A percentile compares a stretch with the other conserved stretches of the same genome.
These are phyloP conservation scores for Rhamphomyia laevipes DNA, from an alignment of 2,888 invertebrate genomes.

Conservation along the genomic window DNA sequence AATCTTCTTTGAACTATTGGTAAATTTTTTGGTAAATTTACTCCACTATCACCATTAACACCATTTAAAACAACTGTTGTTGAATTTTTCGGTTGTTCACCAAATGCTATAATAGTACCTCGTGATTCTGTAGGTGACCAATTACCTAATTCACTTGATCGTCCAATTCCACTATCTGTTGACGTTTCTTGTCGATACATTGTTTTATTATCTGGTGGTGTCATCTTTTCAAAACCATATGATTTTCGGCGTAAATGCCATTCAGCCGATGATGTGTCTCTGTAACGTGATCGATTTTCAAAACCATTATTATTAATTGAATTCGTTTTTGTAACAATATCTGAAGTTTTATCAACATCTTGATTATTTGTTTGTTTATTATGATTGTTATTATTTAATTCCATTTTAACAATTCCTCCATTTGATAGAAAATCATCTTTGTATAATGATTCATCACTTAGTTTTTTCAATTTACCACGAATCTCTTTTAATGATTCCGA, in stretches of 20 bases:
- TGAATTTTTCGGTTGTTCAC: conserved; percentile 15
- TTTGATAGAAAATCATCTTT: conserved; percentile 31
- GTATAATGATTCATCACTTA: conserved; percentile 40
- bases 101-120: conserved; percentile 32
- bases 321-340: conserved; percentile 25
- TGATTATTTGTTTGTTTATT: background rate
- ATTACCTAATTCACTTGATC: conserved; percentile 53
- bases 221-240: conserved; percentile 57
- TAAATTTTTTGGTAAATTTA: conserved; percentile 5
- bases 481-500: conserved; percentile 49
- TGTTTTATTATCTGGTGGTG: conserved; percentile 30
- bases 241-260: conserved; percentile 68
- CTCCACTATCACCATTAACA: background rate
- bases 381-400: background rate
- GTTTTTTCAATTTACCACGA: conserved; percentile 43
- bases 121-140: conserved; percentile 31
- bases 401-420: background rate
- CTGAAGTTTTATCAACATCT: background rate
- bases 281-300: conserved; percentile 26
- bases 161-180: conserved; percentile 64
- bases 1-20: conserved; percentile 17
- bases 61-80: conserved; percentile 1
- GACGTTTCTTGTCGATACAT: conserved; percentile 54
- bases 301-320: conserved; percentile 23
- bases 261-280: conserved; percentile 40